Conservation (phyloP, 2,797 vertebrate genomes). For the Pogoniulus pusillus region DNA sequence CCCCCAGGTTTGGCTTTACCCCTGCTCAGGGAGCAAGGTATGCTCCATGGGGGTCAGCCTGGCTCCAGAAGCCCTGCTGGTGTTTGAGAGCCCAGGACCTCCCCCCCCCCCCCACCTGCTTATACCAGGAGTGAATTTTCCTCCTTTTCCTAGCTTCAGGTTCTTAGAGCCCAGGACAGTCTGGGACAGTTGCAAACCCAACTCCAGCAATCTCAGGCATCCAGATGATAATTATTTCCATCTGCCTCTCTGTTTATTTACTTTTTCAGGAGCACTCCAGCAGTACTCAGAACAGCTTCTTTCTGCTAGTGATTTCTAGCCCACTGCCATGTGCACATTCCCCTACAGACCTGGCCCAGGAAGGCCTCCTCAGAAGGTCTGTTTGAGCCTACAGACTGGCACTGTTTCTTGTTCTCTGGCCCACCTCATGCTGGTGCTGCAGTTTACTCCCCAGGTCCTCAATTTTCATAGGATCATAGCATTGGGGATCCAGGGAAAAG, state of each 20-base stretch:
- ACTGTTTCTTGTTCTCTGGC: fast-evolving
- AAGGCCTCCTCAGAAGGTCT: background rate
- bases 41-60: fast-evolving
- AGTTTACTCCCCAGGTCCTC: fast-evolving
- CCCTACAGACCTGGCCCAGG: background rate
- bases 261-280: slow-evolving; percentile 23
- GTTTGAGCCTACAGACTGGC: background rate
- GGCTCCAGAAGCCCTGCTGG: fast-evolving
- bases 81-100: background rate
- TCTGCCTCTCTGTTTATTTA: slow-evolving; percentile 27
- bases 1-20: no score
- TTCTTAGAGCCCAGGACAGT: background rate
- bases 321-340: background rate
- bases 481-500: background rate
- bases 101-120: background rate
- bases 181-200: background rate
- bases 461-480: no score
- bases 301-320: slow-evolving; percentile 17
- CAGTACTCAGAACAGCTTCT: background rate
- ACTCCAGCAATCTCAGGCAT: background rate
- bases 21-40: no score
- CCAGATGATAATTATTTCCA: background rate
- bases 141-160: background rate
- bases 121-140: no score
- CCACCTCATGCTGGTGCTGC: background rate